Conservation (phyloP, 2,797 vertebrate genomes). For the Hydrocynus forskahlii region DNA sequence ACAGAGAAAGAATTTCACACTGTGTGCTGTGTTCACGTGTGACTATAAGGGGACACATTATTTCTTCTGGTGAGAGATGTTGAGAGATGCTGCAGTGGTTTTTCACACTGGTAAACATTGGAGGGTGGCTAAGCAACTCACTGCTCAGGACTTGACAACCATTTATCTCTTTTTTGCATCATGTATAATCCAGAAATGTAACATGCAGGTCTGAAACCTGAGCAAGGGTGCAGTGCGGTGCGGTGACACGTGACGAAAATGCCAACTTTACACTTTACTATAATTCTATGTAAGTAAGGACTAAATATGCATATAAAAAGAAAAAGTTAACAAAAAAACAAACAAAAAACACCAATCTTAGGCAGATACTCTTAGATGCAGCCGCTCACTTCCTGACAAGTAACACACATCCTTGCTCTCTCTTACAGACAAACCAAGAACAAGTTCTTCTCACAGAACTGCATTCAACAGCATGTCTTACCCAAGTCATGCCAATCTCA, state of each 20-base stretch:
- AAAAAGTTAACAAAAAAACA: no score
- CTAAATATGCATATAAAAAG: no score
- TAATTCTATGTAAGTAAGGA: no score
- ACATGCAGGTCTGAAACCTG: background rate
- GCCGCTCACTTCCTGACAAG: background rate
- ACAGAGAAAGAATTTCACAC: no score
- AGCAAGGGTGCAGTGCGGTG: no score
- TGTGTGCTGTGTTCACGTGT: no score
- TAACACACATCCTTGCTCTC: background rate
- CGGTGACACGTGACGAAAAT: no score
- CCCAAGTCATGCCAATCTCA: background rate
- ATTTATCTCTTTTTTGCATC: background rate
- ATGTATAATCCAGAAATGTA: background rate
- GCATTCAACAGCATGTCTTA: background rate
- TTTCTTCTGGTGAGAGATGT: background rate
- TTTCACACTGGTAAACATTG: background rate
- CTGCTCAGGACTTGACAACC: background rate
- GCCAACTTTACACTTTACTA: no score
- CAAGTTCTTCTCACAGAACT: background rate
- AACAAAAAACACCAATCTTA: background rate
- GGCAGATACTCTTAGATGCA: background rate
- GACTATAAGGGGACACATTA: no score
- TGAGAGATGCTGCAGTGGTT: background rate
- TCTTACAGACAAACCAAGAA: background rate
- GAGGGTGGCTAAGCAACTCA: background rate